These are phyloP conservation scores for Shinisaurus crocodilurus DNA, from an alignment of 2,113 vertebrate species.

Conservation along the genomic window DNA sequence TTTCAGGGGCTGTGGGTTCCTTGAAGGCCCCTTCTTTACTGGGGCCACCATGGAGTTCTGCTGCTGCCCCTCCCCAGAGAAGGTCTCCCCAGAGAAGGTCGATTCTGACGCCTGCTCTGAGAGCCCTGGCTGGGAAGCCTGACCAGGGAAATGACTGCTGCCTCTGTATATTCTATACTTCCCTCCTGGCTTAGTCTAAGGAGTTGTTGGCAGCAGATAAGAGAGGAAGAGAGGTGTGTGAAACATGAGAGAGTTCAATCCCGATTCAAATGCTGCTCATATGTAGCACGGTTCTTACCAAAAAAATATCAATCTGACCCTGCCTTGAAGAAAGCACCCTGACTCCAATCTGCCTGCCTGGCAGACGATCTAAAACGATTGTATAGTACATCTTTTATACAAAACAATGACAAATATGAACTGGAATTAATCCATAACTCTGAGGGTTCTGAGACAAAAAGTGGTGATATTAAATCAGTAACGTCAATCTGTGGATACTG, in stretches of 20 bases:
- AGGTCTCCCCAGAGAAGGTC: not conserved
- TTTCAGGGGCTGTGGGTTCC: not conserved
- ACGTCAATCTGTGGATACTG: not conserved
- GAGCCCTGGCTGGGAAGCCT: not conserved
- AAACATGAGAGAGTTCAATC: not conserved
- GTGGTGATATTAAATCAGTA: constrained; percentile 49
- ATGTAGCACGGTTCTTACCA: not conserved
- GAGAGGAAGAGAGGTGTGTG: not conserved
- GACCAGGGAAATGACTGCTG: not conserved
- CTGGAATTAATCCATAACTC: constrained; percentile 53
- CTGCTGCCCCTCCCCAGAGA: not conserved
- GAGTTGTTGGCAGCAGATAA: not conserved
- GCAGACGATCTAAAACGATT: not conserved
- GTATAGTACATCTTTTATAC: not conserved
- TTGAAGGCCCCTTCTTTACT: not conserved
- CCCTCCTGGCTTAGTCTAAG: not conserved
- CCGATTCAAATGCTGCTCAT: not conserved
- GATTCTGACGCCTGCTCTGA: not conserved
- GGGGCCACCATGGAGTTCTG: not conserved
- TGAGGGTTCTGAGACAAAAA: constrained; percentile 29
- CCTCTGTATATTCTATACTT: not conserved
- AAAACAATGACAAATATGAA: constrained; percentile 43
- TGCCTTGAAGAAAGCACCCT: not conserved
- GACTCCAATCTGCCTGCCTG: not conserved
- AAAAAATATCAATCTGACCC: not conserved